Evolutionary conservation across 2,113 vertebrate genomes (phyloP).

Genomic region (Pteropus alecto): DNA sequence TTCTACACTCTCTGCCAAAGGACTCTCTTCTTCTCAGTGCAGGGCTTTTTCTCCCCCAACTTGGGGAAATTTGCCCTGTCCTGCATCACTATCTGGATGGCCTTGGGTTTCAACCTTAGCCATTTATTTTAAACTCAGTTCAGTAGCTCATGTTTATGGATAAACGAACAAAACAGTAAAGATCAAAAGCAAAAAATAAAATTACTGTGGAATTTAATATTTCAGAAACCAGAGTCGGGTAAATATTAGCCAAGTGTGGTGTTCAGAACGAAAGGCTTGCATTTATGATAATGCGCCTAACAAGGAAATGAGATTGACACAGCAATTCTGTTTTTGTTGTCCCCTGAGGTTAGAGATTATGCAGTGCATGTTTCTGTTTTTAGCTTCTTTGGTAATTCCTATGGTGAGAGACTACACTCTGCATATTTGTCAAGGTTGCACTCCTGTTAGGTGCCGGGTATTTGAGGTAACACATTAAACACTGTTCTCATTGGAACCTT

Average conservation of each 20-base stretch:
- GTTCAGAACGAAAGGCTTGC: conserved; percentile 77
- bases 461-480: conserved; percentile 68
- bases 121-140: conserved; percentile 82
- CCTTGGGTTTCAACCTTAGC: conserved; percentile 80
- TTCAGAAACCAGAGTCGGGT: conserved; percentile 80
- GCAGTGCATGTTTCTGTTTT: conserved; percentile 83
- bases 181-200: conserved; percentile 84
- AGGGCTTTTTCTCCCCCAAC: too few relatives aligned
- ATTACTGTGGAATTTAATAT: conserved; percentile 82
- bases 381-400: conserved; percentile 85
- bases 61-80: too few relatives aligned
- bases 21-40: too few relatives aligned
- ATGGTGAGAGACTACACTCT: conserved; percentile 81
- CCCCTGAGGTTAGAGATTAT: conserved; percentile 86
- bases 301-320: conserved; percentile 86
- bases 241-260: conserved; percentile 81
- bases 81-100: conserved; percentile 51
- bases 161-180: conserved; percentile 82
- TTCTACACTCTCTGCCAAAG: too few relatives aligned
- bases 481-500: conserved; percentile 52
- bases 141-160: conserved; percentile 85
- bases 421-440: conserved; percentile 83
- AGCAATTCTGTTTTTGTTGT: conserved; percentile 82
- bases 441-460: conserved; percentile 78
- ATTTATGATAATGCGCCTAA: conserved; percentile 83